Conservation (phyloP, 92 coral and sea anemone species). For the Isaurus tuberculatus region DNA sequence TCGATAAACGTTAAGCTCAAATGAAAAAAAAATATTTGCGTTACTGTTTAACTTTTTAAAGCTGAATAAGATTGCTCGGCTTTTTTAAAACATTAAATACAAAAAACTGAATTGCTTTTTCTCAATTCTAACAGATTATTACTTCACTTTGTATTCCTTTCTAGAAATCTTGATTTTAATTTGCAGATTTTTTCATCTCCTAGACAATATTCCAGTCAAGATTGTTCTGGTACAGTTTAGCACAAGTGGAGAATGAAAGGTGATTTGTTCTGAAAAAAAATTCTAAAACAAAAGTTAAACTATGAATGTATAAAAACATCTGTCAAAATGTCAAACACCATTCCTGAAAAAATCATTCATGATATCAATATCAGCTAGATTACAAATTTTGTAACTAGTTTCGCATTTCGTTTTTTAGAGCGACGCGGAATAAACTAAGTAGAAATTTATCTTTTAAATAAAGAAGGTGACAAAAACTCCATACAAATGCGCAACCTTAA, state of each 20-base stretch:
- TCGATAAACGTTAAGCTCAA: neutral
- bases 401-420: constrained; percentile 5
- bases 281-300: neutral
- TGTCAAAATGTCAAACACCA: neutral
- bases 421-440: no score
- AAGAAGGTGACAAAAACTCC: no score
- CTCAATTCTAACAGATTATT: neutral
- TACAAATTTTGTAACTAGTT: constrained; percentile 16
- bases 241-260: neutral
- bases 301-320: neutral
- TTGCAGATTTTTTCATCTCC: neutral
- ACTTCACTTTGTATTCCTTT: neutral
- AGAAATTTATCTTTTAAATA: no score
- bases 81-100: neutral
- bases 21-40: neutral
- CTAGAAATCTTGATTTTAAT: neutral
- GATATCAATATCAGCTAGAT: constrained; percentile 23
- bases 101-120: neutral
- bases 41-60: neutral
- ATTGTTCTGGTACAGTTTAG: neutral
- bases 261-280: neutral
- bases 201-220: neutral
- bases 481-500: no score
- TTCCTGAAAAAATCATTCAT: neutral
- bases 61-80: neutral